Base-by-base conservation (phyloP, 2,888 invertebrate genomes). In the Campopleginae sp. region DNA sequence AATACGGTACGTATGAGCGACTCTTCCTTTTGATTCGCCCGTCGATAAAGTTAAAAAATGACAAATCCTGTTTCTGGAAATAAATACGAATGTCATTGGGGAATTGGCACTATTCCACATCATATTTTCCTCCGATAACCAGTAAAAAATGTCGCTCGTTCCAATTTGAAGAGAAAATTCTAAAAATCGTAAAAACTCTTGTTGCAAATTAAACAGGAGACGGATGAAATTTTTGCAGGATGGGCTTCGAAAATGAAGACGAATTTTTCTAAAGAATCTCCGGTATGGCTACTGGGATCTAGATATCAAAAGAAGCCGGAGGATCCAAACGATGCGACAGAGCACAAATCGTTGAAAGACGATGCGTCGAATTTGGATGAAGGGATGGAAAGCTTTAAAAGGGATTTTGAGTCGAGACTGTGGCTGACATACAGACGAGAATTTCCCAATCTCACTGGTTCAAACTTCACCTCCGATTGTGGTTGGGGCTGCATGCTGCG, bases 401-500 rank as follows among this genome's bases (percentile, higher is more conserved):
- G 96, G 74, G 98, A 98, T 92, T 98, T 98, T 91, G 95, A 96
- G 10, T 98, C 97, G 89, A 96, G 96, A 89, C 93, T 98, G 71
- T 98, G 98, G 98, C 96, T 98, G 94, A 98, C 98, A 2, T 98
- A 98, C 92, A 95, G 98, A 82, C 95, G 97, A 89, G 98, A 98
- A 94, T 98, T 98, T 93, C 97, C 97, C 7, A 95, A 95, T 10
- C 95, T 98, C 93, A 95, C 96, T 91, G 97, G 97, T 27, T 97
- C 98, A 1, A 96, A 95, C 85, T 96, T 97, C 89, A 98, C 97
- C 1, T 97, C 98, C 4, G 98, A 98, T 93, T 98, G 98, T 94
- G 98, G 98, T 4, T 98, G 98, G 98, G 98, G 98, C 0, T 98
- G 98, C 91, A 97, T 96, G 96, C 89, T 97, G 33, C 95, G 98